Conservation (phyloP, 2,113 vertebrate genomes). For the Oceanites oceanicus region DNA sequence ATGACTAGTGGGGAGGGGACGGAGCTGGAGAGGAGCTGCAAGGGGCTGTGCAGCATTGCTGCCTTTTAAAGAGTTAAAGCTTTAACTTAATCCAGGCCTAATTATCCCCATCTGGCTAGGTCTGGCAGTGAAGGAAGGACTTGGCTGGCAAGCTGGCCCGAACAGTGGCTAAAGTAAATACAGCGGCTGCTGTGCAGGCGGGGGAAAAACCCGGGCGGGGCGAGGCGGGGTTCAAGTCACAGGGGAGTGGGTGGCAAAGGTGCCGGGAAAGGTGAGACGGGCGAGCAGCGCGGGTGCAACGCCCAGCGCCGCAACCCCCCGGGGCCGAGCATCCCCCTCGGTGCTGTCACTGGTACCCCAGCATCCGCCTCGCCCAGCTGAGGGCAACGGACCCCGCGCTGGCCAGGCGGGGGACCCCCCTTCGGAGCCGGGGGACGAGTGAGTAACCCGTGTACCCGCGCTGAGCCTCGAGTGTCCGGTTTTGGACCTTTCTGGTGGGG, state of each 20-base stretch:
- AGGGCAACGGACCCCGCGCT: rapidly evolving
- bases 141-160: not conserved
- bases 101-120: conserved; percentile 42
- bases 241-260: rapidly evolving
- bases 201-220: not conserved
- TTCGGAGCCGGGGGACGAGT: rapidly evolving
- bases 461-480: rapidly evolving
- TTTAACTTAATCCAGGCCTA: conserved; percentile 20
- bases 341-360: not conserved
- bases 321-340: rapidly evolving
- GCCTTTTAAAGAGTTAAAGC: conserved; percentile 5
- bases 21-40: not conserved
- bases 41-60: not conserved
- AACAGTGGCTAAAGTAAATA: conserved; percentile 51
- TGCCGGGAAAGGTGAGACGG: not conserved
- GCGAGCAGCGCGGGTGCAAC: rapidly evolving
- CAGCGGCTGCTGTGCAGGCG: not conserved
- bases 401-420: rapidly evolving
- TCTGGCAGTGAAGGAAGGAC: conserved; percentile 5
- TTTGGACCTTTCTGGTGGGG: rapidly evolving
- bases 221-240: rapidly evolving
- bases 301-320: rapidly evolving
- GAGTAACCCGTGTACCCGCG: rapidly evolving
- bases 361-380: rapidly evolving
- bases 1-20: no score